These are phyloP conservation scores for Mycetomoellerius zeteki DNA, from an alignment of 1,140 invertebrate species.

Conservation along the genomic window DNA sequence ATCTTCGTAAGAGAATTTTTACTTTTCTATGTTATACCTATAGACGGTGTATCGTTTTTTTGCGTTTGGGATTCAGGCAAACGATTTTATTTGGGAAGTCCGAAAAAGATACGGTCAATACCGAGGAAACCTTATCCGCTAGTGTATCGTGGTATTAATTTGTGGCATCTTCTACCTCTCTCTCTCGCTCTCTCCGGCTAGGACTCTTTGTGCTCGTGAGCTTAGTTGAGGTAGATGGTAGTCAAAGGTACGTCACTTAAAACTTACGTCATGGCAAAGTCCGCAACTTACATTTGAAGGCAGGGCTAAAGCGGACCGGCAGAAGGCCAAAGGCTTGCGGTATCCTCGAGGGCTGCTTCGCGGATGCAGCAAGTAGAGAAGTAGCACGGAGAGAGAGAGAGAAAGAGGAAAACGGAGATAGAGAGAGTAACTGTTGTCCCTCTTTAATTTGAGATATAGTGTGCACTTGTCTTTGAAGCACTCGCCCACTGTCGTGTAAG, in stretches of 20 bases:
- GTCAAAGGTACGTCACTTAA: slow-evolving; percentile 76
- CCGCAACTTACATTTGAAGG: slow-evolving; percentile 72
- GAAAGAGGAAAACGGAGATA: slow-evolving; percentile 3
- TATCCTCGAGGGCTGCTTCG: slow-evolving; percentile 53
- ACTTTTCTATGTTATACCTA: not conserved
- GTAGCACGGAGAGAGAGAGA: slow-evolving; percentile 3
- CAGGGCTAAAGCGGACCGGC: slow-evolving; percentile 47
- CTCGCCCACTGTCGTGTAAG: slow-evolving; percentile 79
- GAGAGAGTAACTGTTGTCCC: slow-evolving; percentile 71
- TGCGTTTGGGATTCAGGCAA: not conserved
- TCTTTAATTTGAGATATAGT: slow-evolving; percentile 82
- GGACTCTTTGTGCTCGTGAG: slow-evolving; percentile 59
- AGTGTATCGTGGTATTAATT: slow-evolving; percentile 39
- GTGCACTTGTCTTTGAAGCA: slow-evolving; percentile 80
- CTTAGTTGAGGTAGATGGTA: slow-evolving; percentile 29
- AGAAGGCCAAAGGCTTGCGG: slow-evolving; percentile 67
- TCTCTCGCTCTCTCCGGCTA: not conserved
- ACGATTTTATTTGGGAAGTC: slow-evolving; percentile 38
- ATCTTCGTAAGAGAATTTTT: slow-evolving; percentile 6
- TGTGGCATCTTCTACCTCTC: not conserved
- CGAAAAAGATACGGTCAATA: slow-evolving; percentile 10
- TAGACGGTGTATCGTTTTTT: not conserved
- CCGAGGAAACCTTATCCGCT: slow-evolving; percentile 8
- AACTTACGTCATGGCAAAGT: slow-evolving; percentile 73
- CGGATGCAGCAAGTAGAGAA: slow-evolving; percentile 28